A percentile compares a stretch with the other conserved stretches of the same genome.
phyloP scores from a whole-genome alignment of 1,140 invertebrate genomes.

The Rhopalosiphum padi region DNA sequence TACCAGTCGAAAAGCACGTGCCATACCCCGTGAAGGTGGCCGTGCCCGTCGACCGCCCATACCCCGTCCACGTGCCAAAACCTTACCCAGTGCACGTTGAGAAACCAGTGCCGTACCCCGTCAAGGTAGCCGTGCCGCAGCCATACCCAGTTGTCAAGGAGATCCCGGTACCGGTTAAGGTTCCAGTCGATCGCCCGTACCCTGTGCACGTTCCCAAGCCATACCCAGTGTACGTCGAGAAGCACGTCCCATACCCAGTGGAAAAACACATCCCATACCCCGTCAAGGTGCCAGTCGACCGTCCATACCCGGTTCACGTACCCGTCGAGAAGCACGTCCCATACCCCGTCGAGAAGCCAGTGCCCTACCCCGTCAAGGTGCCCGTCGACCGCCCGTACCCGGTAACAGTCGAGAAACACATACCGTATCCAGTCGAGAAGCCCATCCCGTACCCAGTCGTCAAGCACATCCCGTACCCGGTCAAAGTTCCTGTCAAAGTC shows the following conservation, averaged over 20 bases:
- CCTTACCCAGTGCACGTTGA: slow-evolving; percentile 63
- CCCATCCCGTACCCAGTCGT: slow-evolving; percentile 78
- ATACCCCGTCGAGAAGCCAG: slow-evolving; percentile 68
- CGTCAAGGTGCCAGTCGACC: slow-evolving; percentile 74
- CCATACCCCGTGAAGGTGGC: slow-evolving; percentile 60
- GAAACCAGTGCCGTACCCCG: slow-evolving; percentile 66
- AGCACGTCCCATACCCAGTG: slow-evolving; percentile 70
- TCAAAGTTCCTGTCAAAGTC: slow-evolving; percentile 68
- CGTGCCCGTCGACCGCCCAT: slow-evolving; percentile 60
- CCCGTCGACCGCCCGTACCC: slow-evolving; percentile 66
- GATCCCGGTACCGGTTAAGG: slow-evolving; percentile 67
- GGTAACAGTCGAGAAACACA: slow-evolving; percentile 66
- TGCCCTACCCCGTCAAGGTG: slow-evolving; percentile 75
- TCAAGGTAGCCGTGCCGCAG: slow-evolving; percentile 61
- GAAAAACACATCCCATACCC: slow-evolving; percentile 76
- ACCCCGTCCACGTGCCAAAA: slow-evolving; percentile 61
- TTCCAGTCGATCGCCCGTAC: slow-evolving; percentile 69
- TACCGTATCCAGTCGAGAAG: slow-evolving; percentile 71
- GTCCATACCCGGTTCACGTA: slow-evolving; percentile 70
- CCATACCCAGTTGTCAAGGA: slow-evolving; percentile 61
- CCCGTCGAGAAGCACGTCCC: slow-evolving; percentile 67
- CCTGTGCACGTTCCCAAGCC: slow-evolving; percentile 68
- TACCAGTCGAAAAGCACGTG: slow-evolving; percentile 59
- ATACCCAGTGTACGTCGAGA: slow-evolving; percentile 62
- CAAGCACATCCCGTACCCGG: slow-evolving; percentile 68